Evolutionary conservation across 92 coral and sea anemone species (phyloP).

Genomic region (Zoanthus sociatus): DNA sequence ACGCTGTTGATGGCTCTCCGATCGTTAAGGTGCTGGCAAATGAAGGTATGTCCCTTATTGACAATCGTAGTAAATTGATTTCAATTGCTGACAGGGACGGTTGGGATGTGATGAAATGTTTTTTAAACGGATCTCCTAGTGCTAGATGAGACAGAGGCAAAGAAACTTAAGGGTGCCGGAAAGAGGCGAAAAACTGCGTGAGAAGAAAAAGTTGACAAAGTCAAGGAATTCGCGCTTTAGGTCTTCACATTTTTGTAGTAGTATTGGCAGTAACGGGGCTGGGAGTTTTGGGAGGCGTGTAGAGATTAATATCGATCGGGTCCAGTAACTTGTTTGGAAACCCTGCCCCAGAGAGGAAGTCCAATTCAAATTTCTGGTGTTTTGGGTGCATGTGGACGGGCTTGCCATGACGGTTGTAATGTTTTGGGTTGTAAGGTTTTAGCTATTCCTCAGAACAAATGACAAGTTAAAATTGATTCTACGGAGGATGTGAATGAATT

Average conservation of each 20-base stretch:
- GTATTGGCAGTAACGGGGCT: not conserved
- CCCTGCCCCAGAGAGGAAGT: conserved; percentile 9
- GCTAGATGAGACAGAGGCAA: not conserved
- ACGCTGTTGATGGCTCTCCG: not conserved
- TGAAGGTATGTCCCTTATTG: conserved; percentile 20
- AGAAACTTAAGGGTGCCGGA: not conserved
- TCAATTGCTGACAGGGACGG: conserved; percentile 1
- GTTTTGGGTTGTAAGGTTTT: too few species aligned
- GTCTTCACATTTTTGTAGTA: not conserved
- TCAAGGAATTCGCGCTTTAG: conserved; percentile 10
- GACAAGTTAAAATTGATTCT: too few species aligned
- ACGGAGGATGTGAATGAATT: too few species aligned
- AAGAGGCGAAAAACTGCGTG: conserved; percentile 1
- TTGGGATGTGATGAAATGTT: conserved; percentile 3
- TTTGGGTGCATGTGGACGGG: too few species aligned
- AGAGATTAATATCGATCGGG: not conserved
- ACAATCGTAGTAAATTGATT: not conserved
- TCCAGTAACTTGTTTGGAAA: not conserved
- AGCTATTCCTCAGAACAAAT: too few species aligned
- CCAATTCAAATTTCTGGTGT: not conserved
- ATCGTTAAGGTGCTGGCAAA: not conserved
- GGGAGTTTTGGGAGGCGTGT: conserved; percentile 24
- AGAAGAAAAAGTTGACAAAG: conserved; percentile 8
- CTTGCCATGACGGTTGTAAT: too few species aligned
- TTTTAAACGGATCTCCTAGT: not conserved